phyloP scores from a whole-genome alignment of 2,113 vertebrate species.

The Leptosomus discolor region DNA sequence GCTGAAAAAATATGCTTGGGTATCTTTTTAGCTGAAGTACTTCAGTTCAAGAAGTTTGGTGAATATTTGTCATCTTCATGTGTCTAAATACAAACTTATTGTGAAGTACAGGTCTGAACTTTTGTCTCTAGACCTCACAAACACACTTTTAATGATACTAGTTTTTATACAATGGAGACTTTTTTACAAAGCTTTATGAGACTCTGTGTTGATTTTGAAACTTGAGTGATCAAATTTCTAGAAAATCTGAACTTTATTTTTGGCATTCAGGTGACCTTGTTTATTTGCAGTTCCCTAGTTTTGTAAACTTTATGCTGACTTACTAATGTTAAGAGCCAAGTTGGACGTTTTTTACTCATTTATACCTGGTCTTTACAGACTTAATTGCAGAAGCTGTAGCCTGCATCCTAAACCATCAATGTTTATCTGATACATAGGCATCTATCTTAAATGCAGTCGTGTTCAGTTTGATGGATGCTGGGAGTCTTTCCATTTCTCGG shows the following conservation, averaged over 20 bases:
- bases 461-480: not conserved
- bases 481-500: not conserved
- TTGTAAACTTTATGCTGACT: not conserved
- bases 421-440: not conserved
- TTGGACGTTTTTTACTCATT: not conserved
- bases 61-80: not conserved
- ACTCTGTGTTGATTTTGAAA: not conserved
- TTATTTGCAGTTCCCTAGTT: not conserved
- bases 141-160: fast-evolving
- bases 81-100: not conserved
- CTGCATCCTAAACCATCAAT: not conserved
- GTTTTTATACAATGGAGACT: not conserved
- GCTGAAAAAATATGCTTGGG: not conserved
- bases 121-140: not conserved
- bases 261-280: not conserved
- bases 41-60: not conserved
- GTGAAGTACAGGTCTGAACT: not conserved
- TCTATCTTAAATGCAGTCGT: not conserved
- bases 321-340: not conserved
- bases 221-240: not conserved
- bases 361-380: not conserved
- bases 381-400: not conserved
- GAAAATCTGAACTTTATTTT: not conserved
- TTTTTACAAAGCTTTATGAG: not conserved
- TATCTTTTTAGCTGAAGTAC: not conserved